Evolutionary conservation across 2,888 invertebrate genomes (phyloP).

Genomic region (Maniola hyperantus): DNA sequence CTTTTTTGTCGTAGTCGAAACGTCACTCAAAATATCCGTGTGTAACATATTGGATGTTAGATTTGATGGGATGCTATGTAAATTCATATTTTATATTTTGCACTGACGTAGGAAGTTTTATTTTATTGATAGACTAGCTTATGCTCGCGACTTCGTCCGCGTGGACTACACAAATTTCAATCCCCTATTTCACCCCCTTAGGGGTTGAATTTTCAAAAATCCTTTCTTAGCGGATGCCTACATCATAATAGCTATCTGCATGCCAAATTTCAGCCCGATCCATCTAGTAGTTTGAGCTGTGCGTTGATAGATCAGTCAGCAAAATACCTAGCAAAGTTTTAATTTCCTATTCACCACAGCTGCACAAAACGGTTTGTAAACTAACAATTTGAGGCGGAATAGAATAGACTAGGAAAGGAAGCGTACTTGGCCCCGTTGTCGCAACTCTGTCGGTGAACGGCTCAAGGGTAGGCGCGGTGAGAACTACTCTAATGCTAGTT

Average conservation of each 20-base stretch:
- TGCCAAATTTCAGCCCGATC: too few relatives aligned
- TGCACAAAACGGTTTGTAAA: neutral
- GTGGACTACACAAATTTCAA: too few relatives aligned
- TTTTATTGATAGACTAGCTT: too few relatives aligned
- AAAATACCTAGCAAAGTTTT: too few relatives aligned
- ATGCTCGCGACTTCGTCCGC: too few relatives aligned
- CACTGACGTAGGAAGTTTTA: neutral
- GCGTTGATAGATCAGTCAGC: too few relatives aligned
- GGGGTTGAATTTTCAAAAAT: too few relatives aligned
- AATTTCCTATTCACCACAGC: slow-evolving; percentile 4
- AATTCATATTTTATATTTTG: slow-evolving; percentile 19
- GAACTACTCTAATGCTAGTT: neutral
- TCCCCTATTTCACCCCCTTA: too few relatives aligned
- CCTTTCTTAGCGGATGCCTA: too few relatives aligned
- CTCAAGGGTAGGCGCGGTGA: slow-evolving; percentile 36
- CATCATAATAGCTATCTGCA: too few relatives aligned
- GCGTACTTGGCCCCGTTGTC: slow-evolving; percentile 69
- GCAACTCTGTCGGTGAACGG: slow-evolving; percentile 60
- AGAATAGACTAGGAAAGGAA: slow-evolving; percentile 59
- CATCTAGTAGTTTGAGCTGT: too few relatives aligned
- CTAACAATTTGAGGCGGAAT: slow-evolving; percentile 17
- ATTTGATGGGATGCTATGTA: slow-evolving; percentile 18
- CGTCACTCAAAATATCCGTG: slow-evolving; percentile 27
- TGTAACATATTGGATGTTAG: slow-evolving; percentile 25
- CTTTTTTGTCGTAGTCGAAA: slow-evolving; percentile 32